Evolutionary conservation across 2,113 vertebrate genomes (phyloP), one percentile per base, ranked within the genome.

Genomic region (Lasiurus borealis): DNA sequence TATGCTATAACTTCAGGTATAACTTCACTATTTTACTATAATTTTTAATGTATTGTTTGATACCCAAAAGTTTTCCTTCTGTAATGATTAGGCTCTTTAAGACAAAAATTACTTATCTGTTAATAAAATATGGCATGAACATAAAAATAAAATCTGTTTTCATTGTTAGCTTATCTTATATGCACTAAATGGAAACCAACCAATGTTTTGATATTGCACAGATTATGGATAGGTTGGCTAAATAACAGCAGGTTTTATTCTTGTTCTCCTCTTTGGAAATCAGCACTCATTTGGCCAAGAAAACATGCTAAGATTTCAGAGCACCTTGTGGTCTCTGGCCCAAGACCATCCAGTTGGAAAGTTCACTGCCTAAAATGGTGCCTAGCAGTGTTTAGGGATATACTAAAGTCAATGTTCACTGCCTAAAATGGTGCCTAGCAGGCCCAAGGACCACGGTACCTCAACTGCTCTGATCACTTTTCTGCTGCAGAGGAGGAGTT

Each of bases 381-480:
- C 66, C 54, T 11, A 6, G 69, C 1, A 21, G 29, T 21, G 44
- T 2, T 5, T 14, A 62, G 25, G 21, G 31, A 29, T 0, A 0
- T 3, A 4, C 40, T 85, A 21, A 23, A 84, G 44, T 40, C 25
- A 1, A 8, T 7, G 44, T 0, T 7, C 23, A 19, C 44, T 10
- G 21, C 0, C 23, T 15, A 16, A 40, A 44, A 0, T 27, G 54
- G 72, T 46, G 8, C 66, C 54, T 11, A 0, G n/a, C 0, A 15
- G 0, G 19, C 11, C n/a, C 10, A 6, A 21, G 2, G 66, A 40
- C 5, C 12, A 27, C 0, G 2, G 2, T 23, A 46, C 2, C 7
- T 5, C 6, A 15, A 5, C 13, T 23, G 4, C 0, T n/a, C 13
- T 46, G 29, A 15, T 66, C 5, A 64, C 68, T 16, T 57, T 5